Base-by-base conservation (phyloP, 2,113 vertebrate genomes). In the Onychostoma macrolepis region DNA sequence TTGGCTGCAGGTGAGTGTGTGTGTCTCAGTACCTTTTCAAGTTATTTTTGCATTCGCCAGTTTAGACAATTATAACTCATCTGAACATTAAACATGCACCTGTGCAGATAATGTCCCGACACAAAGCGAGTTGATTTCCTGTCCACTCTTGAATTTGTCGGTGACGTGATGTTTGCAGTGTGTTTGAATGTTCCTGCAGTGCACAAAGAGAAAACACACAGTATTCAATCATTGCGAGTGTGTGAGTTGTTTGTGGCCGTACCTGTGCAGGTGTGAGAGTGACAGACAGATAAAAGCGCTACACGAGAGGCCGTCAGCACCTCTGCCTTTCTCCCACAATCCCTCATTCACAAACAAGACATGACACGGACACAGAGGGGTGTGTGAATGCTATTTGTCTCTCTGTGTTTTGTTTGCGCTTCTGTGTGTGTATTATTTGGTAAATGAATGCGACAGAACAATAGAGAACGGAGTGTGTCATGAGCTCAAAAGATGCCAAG, bases 271-370 rank as follows among this genome's bases (percentile, higher is more conserved):
- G 78, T 58, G 76, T 90, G 85, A 86, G 85, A 78, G 72, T 86
- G 84, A 83, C 74, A 74, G 88, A 89, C 87, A 83, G 87, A 88
- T 81, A 83, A 89, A 90, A 85, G 87, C 21, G 43, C 91, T 88
- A 88, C 65, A 89, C 80, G 87, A 36, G 88, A 83, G 86, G 86
- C 41, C 58, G 77, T 89, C 76, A 77, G 81, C 85, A 85, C 50
- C n/a, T 83, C 74, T 86, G 63, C 24, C 83, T 19, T 80, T 56
- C 43, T 36, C 11, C 45, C 80, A 12, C 58, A 53, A 85, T 87
- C 28, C 41, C 33, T 63, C 78, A 61, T 86, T 80, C 71, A 86
- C 83, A 90, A 88, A 80, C 88, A 91, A 88, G 89, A 92, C 87
- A 74, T 86, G 87, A 85, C 88, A 80, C 21, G 50, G 85, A 90